A percentile compares a stretch with the other conserved stretches of the same genome.
Conservation (phyloP, 23 tunicate genomes). For the Styela clava region DNA sequence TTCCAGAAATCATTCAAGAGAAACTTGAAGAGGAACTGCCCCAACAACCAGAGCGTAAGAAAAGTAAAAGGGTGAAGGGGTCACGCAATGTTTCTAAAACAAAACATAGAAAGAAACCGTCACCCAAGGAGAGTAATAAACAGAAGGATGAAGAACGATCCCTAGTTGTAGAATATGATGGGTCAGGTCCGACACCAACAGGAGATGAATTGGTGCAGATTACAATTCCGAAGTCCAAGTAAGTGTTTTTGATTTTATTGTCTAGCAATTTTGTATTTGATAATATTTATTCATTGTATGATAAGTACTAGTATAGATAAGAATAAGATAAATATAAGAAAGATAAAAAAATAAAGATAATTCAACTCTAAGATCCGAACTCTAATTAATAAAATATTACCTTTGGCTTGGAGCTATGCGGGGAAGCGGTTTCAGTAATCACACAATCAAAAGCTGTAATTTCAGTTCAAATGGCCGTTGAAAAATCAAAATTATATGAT, state of each 20-base stretch:
- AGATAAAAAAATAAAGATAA: too few relatives aligned
- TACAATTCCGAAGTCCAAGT: conserved; percentile 80
- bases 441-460: too few relatives aligned
- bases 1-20: not conserved
- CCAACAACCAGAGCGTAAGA: conserved; percentile 1
- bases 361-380: too few relatives aligned
- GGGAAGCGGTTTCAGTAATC: too few relatives aligned
- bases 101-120: not conserved
- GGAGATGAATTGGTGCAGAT: conserved; percentile 74
- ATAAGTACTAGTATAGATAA: too few relatives aligned
- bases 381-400: too few relatives aligned
- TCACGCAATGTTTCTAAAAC: not conserved
- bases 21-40: not conserved
- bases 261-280: not conserved
- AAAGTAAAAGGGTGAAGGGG: not conserved
- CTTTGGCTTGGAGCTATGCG: too few relatives aligned
- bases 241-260: conserved; percentile 1
- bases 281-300: too few relatives aligned
- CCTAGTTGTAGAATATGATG: conserved; percentile 56
- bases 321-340: too few relatives aligned
- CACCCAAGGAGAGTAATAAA: not conserved
- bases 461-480: too few relatives aligned
- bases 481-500: too few relatives aligned
- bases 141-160: not conserved
- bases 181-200: conserved; percentile 64